These are phyloP conservation scores for Pontoporia blainvillei DNA, from an alignment of 2,113 vertebrate genomes.

Conservation along the genomic window DNA sequence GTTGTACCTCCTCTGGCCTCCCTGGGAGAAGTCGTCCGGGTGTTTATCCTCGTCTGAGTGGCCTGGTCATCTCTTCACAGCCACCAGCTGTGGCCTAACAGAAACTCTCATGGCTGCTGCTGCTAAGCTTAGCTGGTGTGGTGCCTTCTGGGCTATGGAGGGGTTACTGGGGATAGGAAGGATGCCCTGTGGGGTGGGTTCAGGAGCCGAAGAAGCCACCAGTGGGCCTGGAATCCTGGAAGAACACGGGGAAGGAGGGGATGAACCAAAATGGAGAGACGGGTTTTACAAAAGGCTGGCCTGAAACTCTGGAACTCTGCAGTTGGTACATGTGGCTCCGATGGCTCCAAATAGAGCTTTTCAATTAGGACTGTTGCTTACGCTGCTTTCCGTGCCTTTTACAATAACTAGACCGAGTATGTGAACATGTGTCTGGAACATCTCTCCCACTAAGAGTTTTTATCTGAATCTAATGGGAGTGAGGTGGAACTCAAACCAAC, in stretches of 20 bases:
- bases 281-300: background rate
- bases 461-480: background rate
- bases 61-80: background rate
- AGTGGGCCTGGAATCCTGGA: background rate
- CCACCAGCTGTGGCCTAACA: background rate
- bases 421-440: background rate
- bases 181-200: background rate
- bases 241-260: background rate
- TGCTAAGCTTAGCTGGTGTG: background rate
- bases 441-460: background rate
- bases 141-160: background rate
- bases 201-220: background rate
- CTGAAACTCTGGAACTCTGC: background rate
- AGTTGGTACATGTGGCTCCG: background rate
- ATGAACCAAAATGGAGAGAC: background rate
- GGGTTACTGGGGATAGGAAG: background rate
- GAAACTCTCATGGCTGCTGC: background rate
- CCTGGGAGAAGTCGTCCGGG: background rate
- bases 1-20: background rate
- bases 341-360: background rate
- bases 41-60: background rate
- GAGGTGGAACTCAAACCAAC: background rate
- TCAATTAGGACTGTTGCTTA: background rate
- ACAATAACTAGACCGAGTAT: background rate
- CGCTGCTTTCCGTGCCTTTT: background rate